phyloP scores from a whole-genome alignment of 2,888 invertebrate species.

The Sphecodes monilicornis region DNA sequence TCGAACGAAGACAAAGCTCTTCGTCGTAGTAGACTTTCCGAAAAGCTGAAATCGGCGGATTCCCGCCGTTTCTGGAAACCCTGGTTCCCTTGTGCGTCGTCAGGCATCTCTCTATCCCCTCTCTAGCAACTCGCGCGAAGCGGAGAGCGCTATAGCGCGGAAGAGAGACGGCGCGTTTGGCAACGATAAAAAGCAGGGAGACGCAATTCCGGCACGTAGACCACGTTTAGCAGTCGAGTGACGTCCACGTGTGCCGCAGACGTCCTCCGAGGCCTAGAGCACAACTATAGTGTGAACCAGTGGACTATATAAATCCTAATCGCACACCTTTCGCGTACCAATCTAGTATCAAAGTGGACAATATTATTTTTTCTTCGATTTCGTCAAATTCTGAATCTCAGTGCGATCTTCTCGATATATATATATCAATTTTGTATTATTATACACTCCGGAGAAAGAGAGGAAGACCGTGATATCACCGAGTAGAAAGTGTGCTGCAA shows the following conservation, averaged over 20 bases:
- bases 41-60: neutral
- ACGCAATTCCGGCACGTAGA: conserved; percentile 76
- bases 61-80: conserved; percentile 14
- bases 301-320: neutral
- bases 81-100: conserved; percentile 10
- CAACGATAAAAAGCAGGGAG: conserved; percentile 67
- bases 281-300: neutral
- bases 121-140: conserved; percentile 6
- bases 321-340: neutral
- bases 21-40: neutral
- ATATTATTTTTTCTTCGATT: neutral
- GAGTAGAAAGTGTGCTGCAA: conserved; percentile 31
- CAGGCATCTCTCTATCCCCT: neutral
- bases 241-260: conserved; percentile 38
- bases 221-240: conserved; percentile 76
- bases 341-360: neutral
- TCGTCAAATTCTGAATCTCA: neutral
- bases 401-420: neutral
- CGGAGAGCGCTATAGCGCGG: conserved; percentile 24
- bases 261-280: conserved; percentile 46
- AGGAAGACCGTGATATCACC: neutral
- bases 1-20: neutral
- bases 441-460: too few species aligned
- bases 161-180: conserved; percentile 31
- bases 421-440: too few species aligned